Base-by-base conservation (phyloP, 2,113 vertebrate species). In the Nicator chloris region DNA sequence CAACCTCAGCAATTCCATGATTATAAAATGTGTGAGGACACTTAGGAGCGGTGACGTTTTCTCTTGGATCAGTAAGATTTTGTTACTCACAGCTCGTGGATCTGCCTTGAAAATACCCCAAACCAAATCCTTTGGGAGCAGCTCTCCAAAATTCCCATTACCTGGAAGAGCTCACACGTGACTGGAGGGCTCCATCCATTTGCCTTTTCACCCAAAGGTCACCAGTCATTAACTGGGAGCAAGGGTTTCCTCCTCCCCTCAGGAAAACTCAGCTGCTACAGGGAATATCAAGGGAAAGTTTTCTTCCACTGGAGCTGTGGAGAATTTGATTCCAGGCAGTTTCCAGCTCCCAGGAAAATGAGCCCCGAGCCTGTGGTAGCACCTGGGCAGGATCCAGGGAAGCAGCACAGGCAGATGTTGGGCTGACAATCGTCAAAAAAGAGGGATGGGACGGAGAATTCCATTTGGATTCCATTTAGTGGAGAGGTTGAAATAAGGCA, bases 371-470 rank as follows among this genome's bases (percentile, higher is more conserved):
- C 44, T 30, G 20, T 11, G 69, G 37, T 33, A 50, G 69, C 21
- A 31, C 15, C 37, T 24, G 68, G 37, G 64, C 64, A 35, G 42
- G 64, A n/a, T 17, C 23, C 42, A n/a, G 64, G 31, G 44, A 35
- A 39, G 66, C 27, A 30, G 19, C 0, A 4, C 19, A 27, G 73
- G 63, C 23, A 47, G n/a, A 19, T 39, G 12, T 11, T n/a, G 11
- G 0, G 8, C 3, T 22, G 64, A 8, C 1, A 7, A 6, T 6
- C 2, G 16, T 51, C n/a, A 16, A 28, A 35, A 68, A 24, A 51
- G 27, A 31, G 35, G 22, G 37, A 3, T 20, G 9, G 16, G 9
- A 26, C 16, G 26, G 50, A 26, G 57, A 21, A 37, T 11, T n/a
- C 11, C 10, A 6, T 26, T 7, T 22, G 33, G 44, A 47, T 47